Percentiles rank a stretch among this genome's conserved stretches.
phyloP scores from a whole-genome alignment of 2,888 invertebrate species.

The Tiliacea aurago region DNA sequence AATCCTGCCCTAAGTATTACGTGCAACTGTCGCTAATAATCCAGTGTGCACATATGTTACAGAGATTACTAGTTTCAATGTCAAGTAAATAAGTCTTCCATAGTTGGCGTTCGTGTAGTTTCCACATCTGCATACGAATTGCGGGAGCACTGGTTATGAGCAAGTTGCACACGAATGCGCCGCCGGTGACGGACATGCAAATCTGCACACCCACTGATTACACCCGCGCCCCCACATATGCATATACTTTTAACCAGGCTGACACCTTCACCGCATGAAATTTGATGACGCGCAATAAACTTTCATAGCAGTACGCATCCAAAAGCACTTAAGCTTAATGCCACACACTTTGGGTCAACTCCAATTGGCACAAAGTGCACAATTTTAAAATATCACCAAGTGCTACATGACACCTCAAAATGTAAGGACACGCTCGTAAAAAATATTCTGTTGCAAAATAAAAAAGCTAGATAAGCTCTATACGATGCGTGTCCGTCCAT shows the following conservation, averaged over 20 bases:
- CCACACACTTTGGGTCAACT: slow-evolving; percentile 30
- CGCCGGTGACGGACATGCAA: slow-evolving; percentile 71
- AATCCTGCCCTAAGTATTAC: slow-evolving; percentile 40
- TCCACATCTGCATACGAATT: slow-evolving; percentile 83
- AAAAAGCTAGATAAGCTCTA: slow-evolving; percentile 78
- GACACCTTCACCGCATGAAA: slow-evolving; percentile 49
- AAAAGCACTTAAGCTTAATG: slow-evolving; percentile 39
- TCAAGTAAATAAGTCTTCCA: slow-evolving; percentile 62
- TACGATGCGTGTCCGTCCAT: slow-evolving; percentile 73
- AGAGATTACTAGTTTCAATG: slow-evolving; percentile 61
- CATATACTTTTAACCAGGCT: slow-evolving; percentile 48
- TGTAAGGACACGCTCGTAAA: slow-evolving; percentile 59
- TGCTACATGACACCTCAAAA: slow-evolving; percentile 51
- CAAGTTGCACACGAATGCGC: slow-evolving; percentile 67
- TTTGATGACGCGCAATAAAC: slow-evolving; percentile 49
- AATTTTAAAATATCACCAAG: slow-evolving; percentile 37
- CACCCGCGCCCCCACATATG: slow-evolving; percentile 44
- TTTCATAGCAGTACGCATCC: slow-evolving; percentile 34
- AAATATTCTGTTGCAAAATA: slow-evolving; percentile 69
- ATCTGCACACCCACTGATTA: slow-evolving; percentile 68
- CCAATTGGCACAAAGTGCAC: slow-evolving; percentile 25
- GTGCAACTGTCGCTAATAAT: slow-evolving; percentile 47
- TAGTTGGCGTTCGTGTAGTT: slow-evolving; percentile 69
- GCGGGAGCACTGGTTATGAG: slow-evolving; percentile 69
- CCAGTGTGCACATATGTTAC: slow-evolving; percentile 31